Base-by-base conservation (phyloP, 2,113 vertebrate genomes). In the Neopipo cinnamomea region DNA sequence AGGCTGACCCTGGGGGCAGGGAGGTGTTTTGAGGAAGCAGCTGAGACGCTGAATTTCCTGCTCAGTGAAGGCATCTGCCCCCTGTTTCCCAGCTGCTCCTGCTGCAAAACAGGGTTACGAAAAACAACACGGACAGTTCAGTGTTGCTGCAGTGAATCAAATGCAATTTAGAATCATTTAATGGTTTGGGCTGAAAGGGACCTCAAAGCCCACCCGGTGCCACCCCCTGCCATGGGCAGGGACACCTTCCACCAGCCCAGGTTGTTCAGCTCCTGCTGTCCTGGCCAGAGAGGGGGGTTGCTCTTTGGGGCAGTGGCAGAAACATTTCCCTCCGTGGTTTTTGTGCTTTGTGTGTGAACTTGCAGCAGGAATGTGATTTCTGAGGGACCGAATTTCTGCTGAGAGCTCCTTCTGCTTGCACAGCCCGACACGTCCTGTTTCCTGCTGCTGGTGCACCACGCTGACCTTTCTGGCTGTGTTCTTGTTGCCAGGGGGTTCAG, bases 401-500 rank as follows among this genome's bases (percentile, higher is more conserved):
- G 27, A 30, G 30, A 13, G 23, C 9, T 2, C 2, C 50, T 49
- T 50, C 35, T 22, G 41, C 35, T 31, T 68, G 39, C 62, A 15
- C 39, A 20, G 19, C 33, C 22, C 3, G 6, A 35, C 18, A 18
- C 44, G 33, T 76, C 62, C 19, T 73, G 18, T 65, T 70, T 67
- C 25, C 22, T 78, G 2, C 44, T 37, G 1, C 16, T 85, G 17
- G 1, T 27, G 5, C 1, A 6, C 46, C 39, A 5, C 41, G 2
- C 0, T 22, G 47, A 30, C 17, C 19, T 68, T 66, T 80, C 9
- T 35, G 21, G 1, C 21, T 17, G 12, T 4, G 14, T 14, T 37
- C 2, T 3, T 65, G 27, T 52, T 66, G 13, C 28, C 14, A 39
- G 7, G 35, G 33, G 14, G 37, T 75, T 71, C 28, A 41, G 31